phyloP scores from a whole-genome alignment of 2,113 vertebrate genomes.

The Leucosticte australis region DNA sequence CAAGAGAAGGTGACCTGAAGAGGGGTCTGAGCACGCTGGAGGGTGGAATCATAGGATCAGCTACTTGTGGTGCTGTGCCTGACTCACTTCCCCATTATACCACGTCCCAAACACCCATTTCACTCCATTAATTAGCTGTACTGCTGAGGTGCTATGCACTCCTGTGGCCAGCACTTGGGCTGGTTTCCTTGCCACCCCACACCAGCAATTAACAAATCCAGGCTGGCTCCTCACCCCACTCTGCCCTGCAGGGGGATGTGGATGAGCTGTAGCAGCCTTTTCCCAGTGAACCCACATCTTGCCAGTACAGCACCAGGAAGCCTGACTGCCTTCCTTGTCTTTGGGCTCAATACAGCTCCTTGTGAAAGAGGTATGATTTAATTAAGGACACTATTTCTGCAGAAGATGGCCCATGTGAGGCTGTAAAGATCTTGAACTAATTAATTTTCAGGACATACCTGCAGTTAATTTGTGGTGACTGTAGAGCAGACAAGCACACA shows the following conservation, averaged over 20 bases:
- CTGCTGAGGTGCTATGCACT: not conserved
- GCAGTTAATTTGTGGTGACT: not conserved
- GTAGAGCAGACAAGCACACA: accelerated
- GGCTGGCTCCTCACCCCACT: not conserved
- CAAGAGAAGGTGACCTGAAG: not conserved
- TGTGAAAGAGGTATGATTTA: not conserved
- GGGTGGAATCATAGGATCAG: not conserved
- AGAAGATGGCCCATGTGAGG: not conserved
- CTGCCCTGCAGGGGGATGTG: not conserved
- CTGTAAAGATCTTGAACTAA: not conserved
- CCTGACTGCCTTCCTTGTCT: not conserved
- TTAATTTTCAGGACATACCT: not conserved
- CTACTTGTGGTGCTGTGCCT: not conserved
- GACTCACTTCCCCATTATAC: not conserved
- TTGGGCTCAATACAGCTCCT: not conserved
- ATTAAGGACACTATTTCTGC: not conserved
- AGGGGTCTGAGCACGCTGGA: not conserved
- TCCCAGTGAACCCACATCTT: not conserved
- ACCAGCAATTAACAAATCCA: not conserved
- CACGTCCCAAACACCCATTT: not conserved
- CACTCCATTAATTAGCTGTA: not conserved
- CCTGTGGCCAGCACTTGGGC: accelerated
- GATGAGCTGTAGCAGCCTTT: not conserved
- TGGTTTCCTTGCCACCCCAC: not conserved
- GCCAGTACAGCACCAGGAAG: not conserved